Evolutionary conservation across 1,140 invertebrate species (phyloP).

Genomic region (Bombus breviceps): DNA sequence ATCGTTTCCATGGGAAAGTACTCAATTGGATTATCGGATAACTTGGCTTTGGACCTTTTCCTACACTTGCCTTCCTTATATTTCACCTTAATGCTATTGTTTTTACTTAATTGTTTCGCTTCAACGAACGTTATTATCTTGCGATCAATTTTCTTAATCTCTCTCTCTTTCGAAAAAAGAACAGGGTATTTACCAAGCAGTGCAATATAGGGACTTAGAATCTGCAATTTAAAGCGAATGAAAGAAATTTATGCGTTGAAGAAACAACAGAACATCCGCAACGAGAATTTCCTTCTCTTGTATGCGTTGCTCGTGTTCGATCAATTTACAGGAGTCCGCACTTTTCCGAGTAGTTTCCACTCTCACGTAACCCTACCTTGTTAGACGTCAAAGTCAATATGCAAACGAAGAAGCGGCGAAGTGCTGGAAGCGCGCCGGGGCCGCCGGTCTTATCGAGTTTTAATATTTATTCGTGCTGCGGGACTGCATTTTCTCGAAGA

Average conservation of each 20-base stretch:
- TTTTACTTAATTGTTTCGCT: conserved; percentile 19
- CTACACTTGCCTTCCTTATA: conserved; percentile 21
- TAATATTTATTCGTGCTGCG: conserved; percentile 61
- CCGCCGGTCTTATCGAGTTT: conserved; percentile 53
- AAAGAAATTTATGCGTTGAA: neutral
- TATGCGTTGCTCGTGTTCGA: neutral
- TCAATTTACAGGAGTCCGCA: neutral
- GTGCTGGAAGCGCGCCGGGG: neutral
- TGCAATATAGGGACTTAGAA: neutral
- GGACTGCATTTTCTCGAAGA: conserved; percentile 9
- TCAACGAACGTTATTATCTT: neutral
- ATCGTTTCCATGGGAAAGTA: conserved; percentile 42
- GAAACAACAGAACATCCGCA: neutral
- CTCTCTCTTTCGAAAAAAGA: neutral
- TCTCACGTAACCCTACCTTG: conserved; percentile 44
- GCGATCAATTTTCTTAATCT: neutral
- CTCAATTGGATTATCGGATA: conserved; percentile 47
- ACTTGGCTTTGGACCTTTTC: conserved; percentile 29
- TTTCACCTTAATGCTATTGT: conserved; percentile 27
- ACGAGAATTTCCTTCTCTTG: neutral
- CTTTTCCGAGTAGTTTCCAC: conserved; percentile 6
- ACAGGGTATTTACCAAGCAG: neutral
- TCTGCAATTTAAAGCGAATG: neutral
- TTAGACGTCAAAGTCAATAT: conserved; percentile 55
- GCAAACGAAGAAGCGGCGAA: conserved; percentile 52